Evolutionary conservation across 2,888 invertebrate genomes (phyloP).

Genomic region (Pammene fasciana): DNA sequence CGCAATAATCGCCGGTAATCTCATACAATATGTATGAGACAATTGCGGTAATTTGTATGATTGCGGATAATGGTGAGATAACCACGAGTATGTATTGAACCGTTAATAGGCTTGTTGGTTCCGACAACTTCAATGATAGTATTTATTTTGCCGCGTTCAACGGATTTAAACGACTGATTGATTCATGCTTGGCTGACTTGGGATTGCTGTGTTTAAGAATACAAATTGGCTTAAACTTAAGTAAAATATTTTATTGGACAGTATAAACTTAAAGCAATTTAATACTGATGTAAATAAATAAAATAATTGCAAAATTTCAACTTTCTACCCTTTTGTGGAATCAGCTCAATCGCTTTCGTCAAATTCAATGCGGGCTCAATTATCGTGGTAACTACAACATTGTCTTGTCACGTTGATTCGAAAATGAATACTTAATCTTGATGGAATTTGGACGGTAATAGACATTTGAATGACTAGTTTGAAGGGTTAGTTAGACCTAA

Average conservation of each 20-base stretch:
- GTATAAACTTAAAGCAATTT: too few species aligned
- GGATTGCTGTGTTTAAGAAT: neutral
- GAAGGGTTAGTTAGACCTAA: too few species aligned
- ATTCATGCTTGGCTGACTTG: neutral
- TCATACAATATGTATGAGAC: slow-evolving; percentile 40
- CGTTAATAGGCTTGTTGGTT: slow-evolving; percentile 32
- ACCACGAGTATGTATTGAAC: slow-evolving; percentile 31
- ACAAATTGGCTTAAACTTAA: too few species aligned
- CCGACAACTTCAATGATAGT: slow-evolving; percentile 25
- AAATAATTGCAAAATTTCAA: too few species aligned
- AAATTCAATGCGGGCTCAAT: too few species aligned
- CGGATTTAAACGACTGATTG: neutral
- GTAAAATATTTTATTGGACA: too few species aligned
- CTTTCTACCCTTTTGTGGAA: too few species aligned
- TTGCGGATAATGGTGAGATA: slow-evolving; percentile 35
- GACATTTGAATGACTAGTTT: too few species aligned
- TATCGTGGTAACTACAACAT: neutral
- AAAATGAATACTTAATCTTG: neutral
- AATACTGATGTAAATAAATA: too few species aligned
- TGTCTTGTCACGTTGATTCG: neutral
- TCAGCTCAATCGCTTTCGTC: too few species aligned
- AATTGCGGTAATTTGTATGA: slow-evolving; percentile 32
- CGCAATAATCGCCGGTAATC: slow-evolving; percentile 15
- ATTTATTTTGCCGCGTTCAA: slow-evolving; percentile 15
- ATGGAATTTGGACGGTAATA: neutral